Evolutionary conservation across 2,888 invertebrate genomes (phyloP).

Genomic region (Cheilosia impressa): DNA sequence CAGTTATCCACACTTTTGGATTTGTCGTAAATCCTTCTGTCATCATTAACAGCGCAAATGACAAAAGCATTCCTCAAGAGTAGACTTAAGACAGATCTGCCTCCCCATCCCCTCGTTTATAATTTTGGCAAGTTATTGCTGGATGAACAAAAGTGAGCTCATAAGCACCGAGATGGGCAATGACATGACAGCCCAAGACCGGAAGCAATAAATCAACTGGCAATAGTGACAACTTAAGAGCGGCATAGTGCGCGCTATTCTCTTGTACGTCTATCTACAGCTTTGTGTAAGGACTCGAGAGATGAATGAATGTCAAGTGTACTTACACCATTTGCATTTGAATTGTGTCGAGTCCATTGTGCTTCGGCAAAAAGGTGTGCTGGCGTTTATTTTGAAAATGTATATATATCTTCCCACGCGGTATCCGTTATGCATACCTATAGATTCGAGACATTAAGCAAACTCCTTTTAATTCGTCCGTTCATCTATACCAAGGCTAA

Average conservation of each 20-base stretch:
- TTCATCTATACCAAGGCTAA: slow-evolving; percentile 13
- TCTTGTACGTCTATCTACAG: background rate
- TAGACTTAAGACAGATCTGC: background rate
- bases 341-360: slow-evolving; percentile 7
- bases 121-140: slow-evolving; percentile 7
- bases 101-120: background rate
- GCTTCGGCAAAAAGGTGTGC: no score
- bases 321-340: slow-evolving; percentile 39
- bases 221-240: slow-evolving; percentile 52
- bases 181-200: slow-evolving; percentile 63
- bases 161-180: slow-evolving; percentile 48
- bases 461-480: background rate
- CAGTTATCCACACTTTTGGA: slow-evolving; percentile 23
- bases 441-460: background rate
- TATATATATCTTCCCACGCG: no score
- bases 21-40: slow-evolving; percentile 24
- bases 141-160: slow-evolving; percentile 42
- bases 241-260: slow-evolving; percentile 23
- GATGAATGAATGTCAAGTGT: slow-evolving; percentile 45
- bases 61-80: slow-evolving; percentile 1
- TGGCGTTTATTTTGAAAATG: no score
- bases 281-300: slow-evolving; percentile 21
- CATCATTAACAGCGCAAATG: slow-evolving; percentile 46
- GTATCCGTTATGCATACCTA: background rate
- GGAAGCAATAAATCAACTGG: slow-evolving; percentile 69